Evolutionary conservation across 2,113 vertebrate species (phyloP), one percentile per base, ranked within the genome.

Genomic region (Anoplopoma fimbria): DNA sequence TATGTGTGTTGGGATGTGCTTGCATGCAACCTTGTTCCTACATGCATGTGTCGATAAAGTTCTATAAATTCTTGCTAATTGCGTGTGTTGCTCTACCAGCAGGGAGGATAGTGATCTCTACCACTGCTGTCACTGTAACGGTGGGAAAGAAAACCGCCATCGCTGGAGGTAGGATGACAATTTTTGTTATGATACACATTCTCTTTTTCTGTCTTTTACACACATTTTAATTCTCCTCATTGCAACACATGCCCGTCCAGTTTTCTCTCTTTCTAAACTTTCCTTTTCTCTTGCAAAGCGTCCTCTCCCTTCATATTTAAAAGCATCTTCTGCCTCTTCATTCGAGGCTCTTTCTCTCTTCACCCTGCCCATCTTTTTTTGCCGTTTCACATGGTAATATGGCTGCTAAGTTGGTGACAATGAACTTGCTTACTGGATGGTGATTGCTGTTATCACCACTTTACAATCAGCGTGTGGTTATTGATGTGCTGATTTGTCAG

Each of bases 61-160:
- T 4, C 10, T 72, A 9, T 65, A 8, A 45, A 34, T 57, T 63
- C 2, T 78, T 61, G 42, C 77, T 91, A 63, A 85, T 49, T 83
- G 34, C 73, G 2, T 70, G 3, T 89, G 29, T 25, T 92, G 49
- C 89, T 84, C 89, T 88, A 57, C 47, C 94, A 98, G 97, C 95
- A 49, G 95, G 93, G 58, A 85, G 81, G 69, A 95, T 95, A 1
- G 89, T 97, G 69, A 97, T 97, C 0, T 93, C 95, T 2, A 95
- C 96, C 95, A 99, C 97, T 0, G 93, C 97, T 3, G 93, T 98
- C 55, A 92, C 96, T 0, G 97, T 99, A 75, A 93, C 95, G 0
- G 96, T 97, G 86, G 96, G 96, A 23, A 95, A 96, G 89, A 99
- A 96, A 93, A 97, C 95, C 1, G 97, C 97, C 82, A 94, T 99